Evolutionary conservation across 2,888 invertebrate genomes (phyloP).

Genomic region (Philereme transversata): DNA sequence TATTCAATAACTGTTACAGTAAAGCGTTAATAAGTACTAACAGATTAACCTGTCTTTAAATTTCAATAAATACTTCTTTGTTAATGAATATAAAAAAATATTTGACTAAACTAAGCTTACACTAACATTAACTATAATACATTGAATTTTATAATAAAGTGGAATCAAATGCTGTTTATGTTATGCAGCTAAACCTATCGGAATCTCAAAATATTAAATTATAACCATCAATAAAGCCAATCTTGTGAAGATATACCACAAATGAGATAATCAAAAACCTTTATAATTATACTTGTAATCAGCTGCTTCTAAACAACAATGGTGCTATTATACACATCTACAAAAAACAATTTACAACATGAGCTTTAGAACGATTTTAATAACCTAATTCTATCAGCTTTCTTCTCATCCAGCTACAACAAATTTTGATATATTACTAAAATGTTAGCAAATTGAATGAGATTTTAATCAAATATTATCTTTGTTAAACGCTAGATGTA

Average conservation of each 20-base stretch:
- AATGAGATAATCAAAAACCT: neutral
- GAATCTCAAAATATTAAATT: neutral
- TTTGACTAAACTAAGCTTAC: conserved; percentile 13
- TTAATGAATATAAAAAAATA: conserved; percentile 29
- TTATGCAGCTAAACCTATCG: conserved; percentile 4
- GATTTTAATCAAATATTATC: neutral
- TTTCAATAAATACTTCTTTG: conserved; percentile 46
- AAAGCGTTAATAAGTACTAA: conserved; percentile 48
- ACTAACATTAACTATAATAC: conserved; percentile 8
- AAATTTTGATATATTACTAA: neutral
- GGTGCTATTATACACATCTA: neutral
- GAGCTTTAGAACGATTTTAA: neutral
- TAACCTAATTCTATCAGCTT: neutral
- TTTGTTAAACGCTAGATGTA: neutral
- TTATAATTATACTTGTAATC: neutral
- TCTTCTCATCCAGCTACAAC: neutral
- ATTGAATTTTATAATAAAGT: conserved; percentile 1
- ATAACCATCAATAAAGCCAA: conserved; percentile 15
- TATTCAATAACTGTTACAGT: conserved; percentile 43
- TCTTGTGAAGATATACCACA: conserved; percentile 5
- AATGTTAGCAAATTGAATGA: neutral
- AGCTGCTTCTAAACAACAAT: neutral
- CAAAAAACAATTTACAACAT: neutral
- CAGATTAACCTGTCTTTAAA: conserved; percentile 38
- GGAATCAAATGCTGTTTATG: conserved; percentile 12